Base-by-base conservation (phyloP, 2,113 vertebrate species). In the Scopus umbretta region DNA sequence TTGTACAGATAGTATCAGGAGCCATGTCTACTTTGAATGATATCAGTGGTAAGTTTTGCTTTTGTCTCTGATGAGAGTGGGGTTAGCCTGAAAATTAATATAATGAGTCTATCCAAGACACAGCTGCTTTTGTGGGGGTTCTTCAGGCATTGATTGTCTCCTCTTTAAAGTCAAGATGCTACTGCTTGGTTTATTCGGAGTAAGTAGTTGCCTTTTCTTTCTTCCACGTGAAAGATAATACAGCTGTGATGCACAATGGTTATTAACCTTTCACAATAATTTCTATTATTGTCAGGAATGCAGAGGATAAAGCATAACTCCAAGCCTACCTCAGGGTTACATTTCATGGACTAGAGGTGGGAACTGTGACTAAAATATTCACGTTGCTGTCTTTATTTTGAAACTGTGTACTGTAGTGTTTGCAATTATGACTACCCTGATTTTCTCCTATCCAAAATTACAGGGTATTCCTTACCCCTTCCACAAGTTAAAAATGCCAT, bases 181-280 rank as follows among this genome's bases (percentile, higher is more conserved):
- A 42, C 40, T 79, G 40, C 22, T 86, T 86, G 30, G 19, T 88
- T 95, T 80, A 87, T 61, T 68, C 50, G 73, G 56, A 88, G 78
- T 86, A 94, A 21, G 30, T 25, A 76, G 34, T 12, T 40, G 4
- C 27, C 56, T 66, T 73, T 92, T 84, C 53, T 80, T 87, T 82
- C 45, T 82, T 53, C 58, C 43, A 73, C 0, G 0, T 65, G 63
- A 74, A 92, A 83, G 56, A 75, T 38, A 86, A 91, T 43, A 80
- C 26, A 90, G 25, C 11, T 87, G 29, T 2, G 1, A 47, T 22
- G 34, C 42, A 78, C 71, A 90, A 71, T 16, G 10, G 59, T 88
- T 95, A 84, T 85, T 94, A 93, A 84, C 66, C 36, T 93, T 75
- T 55, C 59, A 82, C 59, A 93, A 66, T 92, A 96, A 86, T 93